Evolutionary conservation across 2,797 vertebrate genomes (phyloP).

Genomic region (Ptychobarbus kaznakovi): DNA sequence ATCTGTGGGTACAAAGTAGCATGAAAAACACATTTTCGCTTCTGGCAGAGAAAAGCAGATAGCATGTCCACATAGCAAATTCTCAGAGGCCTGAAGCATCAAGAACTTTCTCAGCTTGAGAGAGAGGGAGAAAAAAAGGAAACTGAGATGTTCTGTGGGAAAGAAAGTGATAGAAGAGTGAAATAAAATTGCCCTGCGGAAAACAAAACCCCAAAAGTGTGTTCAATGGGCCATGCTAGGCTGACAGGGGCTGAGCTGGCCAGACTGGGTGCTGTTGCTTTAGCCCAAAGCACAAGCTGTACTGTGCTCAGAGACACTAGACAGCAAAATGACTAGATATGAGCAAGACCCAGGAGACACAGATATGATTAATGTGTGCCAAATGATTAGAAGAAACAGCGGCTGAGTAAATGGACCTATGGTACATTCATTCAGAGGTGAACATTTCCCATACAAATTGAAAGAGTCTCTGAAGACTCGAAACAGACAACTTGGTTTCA

Average conservation of each 20-base stretch:
- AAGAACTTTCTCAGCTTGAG: slow-evolving; percentile 38
- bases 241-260: background rate
- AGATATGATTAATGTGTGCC: slow-evolving; percentile 75
- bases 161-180: slow-evolving; percentile 27
- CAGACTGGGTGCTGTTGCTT: slow-evolving; percentile 22
- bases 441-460: slow-evolving; percentile 70
- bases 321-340: slow-evolving; percentile 35
- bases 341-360: slow-evolving; percentile 64
- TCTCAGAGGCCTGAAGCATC: slow-evolving; percentile 35
- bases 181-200: slow-evolving; percentile 34
- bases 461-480: slow-evolving; percentile 62
- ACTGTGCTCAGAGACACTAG: slow-evolving; percentile 26
- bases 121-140: slow-evolving; percentile 45
- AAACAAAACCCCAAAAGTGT: slow-evolving; percentile 47
- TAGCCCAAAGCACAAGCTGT: slow-evolving; percentile 30
- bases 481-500: slow-evolving; percentile 12
- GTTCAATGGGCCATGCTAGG: slow-evolving; percentile 40
- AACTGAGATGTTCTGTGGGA: slow-evolving; percentile 57
- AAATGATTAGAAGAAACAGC: slow-evolving; percentile 70
- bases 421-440: slow-evolving; percentile 73
- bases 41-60: slow-evolving; percentile 44
- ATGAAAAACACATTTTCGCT: slow-evolving; percentile 43
- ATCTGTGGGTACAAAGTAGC: slow-evolving; percentile 36
- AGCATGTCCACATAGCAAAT: slow-evolving; percentile 46
- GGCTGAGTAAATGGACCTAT: slow-evolving; percentile 76